Conservation (phyloP, 2,888 invertebrate species). For the Rhingia campestris region DNA sequence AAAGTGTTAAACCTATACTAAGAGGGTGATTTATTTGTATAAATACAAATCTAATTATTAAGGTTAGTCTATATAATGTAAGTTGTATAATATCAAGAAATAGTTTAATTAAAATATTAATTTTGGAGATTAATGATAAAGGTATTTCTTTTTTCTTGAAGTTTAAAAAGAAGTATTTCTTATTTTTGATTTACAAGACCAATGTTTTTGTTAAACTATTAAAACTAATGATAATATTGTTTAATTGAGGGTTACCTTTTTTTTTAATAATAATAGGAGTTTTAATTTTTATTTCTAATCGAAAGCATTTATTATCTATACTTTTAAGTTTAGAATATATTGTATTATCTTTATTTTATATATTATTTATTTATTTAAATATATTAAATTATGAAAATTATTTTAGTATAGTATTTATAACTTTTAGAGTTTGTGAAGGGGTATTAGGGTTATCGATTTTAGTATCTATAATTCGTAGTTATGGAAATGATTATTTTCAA, state of each 20-base stretch:
- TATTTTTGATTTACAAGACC: conserved; percentile 88
- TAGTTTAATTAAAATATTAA: conserved; percentile 88
- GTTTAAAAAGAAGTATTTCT: conserved; percentile 84
- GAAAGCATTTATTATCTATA: conserved; percentile 85
- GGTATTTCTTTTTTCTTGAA: conserved; percentile 84
- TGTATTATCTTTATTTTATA: conserved; percentile 85
- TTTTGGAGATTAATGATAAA: conserved; percentile 88
- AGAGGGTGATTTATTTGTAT: conserved; percentile 84
- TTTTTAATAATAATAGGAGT: conserved; percentile 84
- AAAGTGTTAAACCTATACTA: conserved; percentile 84
- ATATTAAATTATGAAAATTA: conserved; percentile 83
- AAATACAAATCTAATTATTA: conserved; percentile 81
- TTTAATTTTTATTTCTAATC: conserved; percentile 84
- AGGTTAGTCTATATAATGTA: conserved; percentile 73
- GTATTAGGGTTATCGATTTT: conserved; percentile 86
- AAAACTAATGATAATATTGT: conserved; percentile 84
- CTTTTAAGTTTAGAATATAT: conserved; percentile 86
- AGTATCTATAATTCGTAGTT: conserved; percentile 85
- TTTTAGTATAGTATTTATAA: conserved; percentile 86
- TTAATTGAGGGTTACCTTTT: conserved; percentile 82
- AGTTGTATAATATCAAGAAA: conserved; percentile 83
- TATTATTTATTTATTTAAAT: conserved; percentile 83
- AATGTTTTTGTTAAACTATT: conserved; percentile 88
- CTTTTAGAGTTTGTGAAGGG: conserved; percentile 87
- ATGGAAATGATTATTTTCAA: conserved; percentile 87